phyloP scores from a whole-genome alignment of 1,140 invertebrate species.

The Drosophila seguyi region DNA sequence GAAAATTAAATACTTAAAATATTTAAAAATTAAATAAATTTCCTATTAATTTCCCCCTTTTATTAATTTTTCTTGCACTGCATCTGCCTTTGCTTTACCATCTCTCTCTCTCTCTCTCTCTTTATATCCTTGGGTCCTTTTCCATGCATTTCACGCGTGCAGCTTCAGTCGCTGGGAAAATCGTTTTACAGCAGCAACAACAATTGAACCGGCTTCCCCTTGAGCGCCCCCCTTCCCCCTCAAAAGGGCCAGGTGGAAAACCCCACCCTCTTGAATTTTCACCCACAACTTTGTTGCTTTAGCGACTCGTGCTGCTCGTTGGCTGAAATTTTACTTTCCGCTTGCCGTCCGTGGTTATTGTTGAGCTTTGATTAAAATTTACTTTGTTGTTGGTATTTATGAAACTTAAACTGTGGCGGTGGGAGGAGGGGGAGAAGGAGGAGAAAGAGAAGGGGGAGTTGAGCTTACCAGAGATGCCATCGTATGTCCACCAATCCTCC shows the following conservation, averaged over 20 bases:
- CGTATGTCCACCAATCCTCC: conserved; percentile 98
- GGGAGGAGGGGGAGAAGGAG: no score
- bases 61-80: neutral
- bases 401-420: conserved; percentile 39
- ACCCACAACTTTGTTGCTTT: conserved; percentile 66
- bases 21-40: no score
- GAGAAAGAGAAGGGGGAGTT: neutral
- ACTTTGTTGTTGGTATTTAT: conserved; percentile 71
- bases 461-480: conserved; percentile 94
- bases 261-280: neutral
- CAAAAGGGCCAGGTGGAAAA: conserved; percentile 15
- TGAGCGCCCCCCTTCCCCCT: neutral
- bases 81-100: neutral
- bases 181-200: conserved; percentile 49
- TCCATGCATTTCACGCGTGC: conserved; percentile 56
- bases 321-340: conserved; percentile 46
- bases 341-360: conserved; percentile 51
- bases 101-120: no score
- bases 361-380: conserved; percentile 73
- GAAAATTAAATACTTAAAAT: neutral
- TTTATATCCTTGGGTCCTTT: neutral
- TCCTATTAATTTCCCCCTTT: neutral
- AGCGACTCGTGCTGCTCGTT: conserved; percentile 55
- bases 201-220: conserved; percentile 21
- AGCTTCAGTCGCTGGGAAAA: conserved; percentile 58